Conservation (phyloP, 2,113 vertebrate species). For the Talpa occidentalis region DNA sequence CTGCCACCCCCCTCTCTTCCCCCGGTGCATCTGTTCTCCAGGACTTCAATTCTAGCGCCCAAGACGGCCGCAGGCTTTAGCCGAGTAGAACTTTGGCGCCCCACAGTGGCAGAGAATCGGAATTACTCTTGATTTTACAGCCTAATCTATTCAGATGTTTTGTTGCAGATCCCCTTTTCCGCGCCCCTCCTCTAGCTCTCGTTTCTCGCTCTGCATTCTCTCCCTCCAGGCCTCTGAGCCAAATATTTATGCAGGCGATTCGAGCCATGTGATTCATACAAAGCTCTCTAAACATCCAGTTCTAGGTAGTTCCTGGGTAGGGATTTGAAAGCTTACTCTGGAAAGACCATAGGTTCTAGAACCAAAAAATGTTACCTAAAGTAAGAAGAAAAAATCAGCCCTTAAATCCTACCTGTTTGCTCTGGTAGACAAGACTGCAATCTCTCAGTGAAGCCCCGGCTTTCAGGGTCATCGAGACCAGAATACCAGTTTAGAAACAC, state of each 20-base stretch:
- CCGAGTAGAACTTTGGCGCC: conserved; percentile 83
- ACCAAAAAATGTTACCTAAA: neutral
- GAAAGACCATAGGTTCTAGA: neutral
- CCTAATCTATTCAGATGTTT: neutral
- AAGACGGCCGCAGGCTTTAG: neutral
- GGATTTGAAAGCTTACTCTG: neutral
- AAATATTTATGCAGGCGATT: neutral
- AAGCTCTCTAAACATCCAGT: neutral
- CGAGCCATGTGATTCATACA: neutral
- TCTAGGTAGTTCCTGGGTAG: neutral
- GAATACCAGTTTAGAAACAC: neutral
- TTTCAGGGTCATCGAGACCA: neutral
- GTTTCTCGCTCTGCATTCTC: neutral
- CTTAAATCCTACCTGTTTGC: neutral
- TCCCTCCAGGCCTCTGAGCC: neutral
- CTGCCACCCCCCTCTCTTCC: neutral
- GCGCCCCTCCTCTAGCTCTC: neutral
- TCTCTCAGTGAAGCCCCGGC: neutral
- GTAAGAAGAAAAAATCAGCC: neutral
- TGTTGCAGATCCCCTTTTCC: neutral
- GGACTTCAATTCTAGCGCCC: conserved; percentile 35
- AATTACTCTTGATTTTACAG: conserved; percentile 51
- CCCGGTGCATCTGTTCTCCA: conserved; percentile 71
- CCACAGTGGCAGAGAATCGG: conserved; percentile 67
- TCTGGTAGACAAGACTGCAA: neutral